Conservation (phyloP, 1,140 invertebrate species). For the Brachystomella parvula region DNA sequence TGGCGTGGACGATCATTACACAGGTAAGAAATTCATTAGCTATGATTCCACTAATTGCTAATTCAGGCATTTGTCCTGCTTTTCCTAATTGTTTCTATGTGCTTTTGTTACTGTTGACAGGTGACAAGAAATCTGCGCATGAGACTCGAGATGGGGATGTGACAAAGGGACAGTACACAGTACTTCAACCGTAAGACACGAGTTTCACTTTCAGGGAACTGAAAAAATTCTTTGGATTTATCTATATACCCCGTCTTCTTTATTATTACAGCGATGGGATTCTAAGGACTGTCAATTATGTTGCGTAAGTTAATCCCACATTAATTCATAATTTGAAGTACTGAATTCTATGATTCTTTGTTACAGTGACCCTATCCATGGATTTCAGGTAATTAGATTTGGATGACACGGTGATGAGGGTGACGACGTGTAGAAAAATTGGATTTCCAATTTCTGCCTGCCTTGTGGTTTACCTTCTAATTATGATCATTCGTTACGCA, state of each 20-base stretch:
- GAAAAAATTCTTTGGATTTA: not conserved
- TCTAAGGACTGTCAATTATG: slow-evolving; percentile 5
- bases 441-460: too few relatives aligned
- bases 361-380: slow-evolving; percentile 2
- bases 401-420: not conserved
- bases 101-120: not conserved
- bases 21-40: slow-evolving; percentile 5
- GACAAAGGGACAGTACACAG: slow-evolving; percentile 30
- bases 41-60: too few relatives aligned
- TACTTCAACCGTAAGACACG: slow-evolving; percentile 20
- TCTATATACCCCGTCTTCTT: not conserved
- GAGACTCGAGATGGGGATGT: slow-evolving; percentile 37
- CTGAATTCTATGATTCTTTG: not conserved
- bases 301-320: not conserved
- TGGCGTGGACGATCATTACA: slow-evolving; percentile 1
- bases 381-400: slow-evolving; percentile 6
- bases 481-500: too few relatives aligned
- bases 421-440: not conserved
- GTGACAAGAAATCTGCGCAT: slow-evolving; percentile 27
- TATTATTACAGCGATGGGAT: not conserved
- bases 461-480: too few relatives aligned
- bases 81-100: not conserved
- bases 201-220: not conserved
- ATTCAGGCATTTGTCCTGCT: too few relatives aligned
- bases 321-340: not conserved